These are phyloP conservation scores for Eupithecia subumbrata DNA, from an alignment of 2,888 invertebrate genomes.

Conservation along the genomic window DNA sequence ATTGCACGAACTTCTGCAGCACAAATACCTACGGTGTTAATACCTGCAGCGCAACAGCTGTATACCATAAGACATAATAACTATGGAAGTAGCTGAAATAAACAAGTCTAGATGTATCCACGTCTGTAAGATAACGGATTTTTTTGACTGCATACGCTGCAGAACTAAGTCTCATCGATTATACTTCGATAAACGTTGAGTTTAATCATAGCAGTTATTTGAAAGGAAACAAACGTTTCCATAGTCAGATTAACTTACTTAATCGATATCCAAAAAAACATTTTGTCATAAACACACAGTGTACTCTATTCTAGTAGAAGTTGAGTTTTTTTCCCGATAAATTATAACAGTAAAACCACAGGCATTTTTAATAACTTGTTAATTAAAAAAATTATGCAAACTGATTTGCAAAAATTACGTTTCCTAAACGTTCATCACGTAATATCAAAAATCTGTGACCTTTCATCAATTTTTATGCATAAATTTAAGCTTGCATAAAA, in stretches of 20 bases:
- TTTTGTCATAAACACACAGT: too few species aligned
- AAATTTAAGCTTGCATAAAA: not conserved
- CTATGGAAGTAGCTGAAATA: too few species aligned
- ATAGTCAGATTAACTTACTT: conserved; percentile 19
- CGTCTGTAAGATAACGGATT: too few species aligned
- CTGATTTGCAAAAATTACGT: not conserved
- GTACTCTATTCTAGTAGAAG: too few species aligned
- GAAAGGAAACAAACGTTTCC: conserved; percentile 27
- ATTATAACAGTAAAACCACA: not conserved
- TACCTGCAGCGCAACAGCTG: too few species aligned
- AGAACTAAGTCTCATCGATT: too few species aligned
- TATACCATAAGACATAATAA: too few species aligned
- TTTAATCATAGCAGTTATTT: conserved; percentile 16
- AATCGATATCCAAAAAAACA: conserved; percentile 9
- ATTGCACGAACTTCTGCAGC: too few species aligned
- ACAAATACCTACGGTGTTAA: too few species aligned
- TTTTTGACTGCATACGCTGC: too few species aligned
- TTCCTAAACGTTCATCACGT: not conserved
- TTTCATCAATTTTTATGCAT: not conserved
- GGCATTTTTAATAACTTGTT: not conserved
- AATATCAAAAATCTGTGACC: not conserved
- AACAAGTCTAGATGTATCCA: too few species aligned
- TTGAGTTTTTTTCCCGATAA: not conserved
- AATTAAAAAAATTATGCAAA: not conserved
- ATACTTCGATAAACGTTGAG: too few species aligned